A percentile compares a stretch with the other conserved stretches of the same genome.
phyloP scores from a whole-genome alignment of 2,113 vertebrate genomes.

The Vombatus ursinus region DNA sequence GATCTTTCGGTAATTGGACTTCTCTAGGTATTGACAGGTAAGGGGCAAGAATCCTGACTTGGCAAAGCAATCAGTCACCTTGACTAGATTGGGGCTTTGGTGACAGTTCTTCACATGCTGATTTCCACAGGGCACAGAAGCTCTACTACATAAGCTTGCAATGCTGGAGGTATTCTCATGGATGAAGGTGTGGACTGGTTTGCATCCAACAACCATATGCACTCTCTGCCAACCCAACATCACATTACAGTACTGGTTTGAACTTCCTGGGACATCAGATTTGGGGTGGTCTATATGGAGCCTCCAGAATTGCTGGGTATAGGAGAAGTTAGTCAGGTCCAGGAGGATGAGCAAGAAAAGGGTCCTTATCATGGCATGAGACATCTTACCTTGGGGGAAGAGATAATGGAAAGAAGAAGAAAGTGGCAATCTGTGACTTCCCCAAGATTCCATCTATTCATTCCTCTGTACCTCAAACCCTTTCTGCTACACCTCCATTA shows the following conservation, averaged over 20 bases:
- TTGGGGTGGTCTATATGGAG: neutral
- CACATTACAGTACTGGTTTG: neutral
- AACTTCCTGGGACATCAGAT: neutral
- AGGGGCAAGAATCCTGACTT: neutral
- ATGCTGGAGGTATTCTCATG: neutral
- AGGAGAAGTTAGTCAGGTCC: neutral
- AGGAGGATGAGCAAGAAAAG: neutral
- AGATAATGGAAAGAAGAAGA: conserved; percentile 22
- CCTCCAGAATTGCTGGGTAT: neutral
- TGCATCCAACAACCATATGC: neutral
- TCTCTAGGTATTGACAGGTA: neutral
- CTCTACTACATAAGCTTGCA: neutral
- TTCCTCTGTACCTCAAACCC: neutral
- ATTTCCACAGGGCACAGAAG: neutral
- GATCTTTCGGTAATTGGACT: neutral
- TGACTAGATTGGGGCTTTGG: neutral
- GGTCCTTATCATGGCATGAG: neutral
- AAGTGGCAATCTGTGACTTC: neutral
- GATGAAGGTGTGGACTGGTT: neutral
- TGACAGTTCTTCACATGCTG: too few relatives aligned
- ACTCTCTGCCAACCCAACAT: too few relatives aligned
- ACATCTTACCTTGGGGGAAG: neutral
- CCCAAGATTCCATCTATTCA: neutral
- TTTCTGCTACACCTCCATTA: neutral
- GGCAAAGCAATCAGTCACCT: neutral